phyloP scores from a whole-genome alignment of 2,113 vertebrate species.

The Neopipo cinnamomea region DNA sequence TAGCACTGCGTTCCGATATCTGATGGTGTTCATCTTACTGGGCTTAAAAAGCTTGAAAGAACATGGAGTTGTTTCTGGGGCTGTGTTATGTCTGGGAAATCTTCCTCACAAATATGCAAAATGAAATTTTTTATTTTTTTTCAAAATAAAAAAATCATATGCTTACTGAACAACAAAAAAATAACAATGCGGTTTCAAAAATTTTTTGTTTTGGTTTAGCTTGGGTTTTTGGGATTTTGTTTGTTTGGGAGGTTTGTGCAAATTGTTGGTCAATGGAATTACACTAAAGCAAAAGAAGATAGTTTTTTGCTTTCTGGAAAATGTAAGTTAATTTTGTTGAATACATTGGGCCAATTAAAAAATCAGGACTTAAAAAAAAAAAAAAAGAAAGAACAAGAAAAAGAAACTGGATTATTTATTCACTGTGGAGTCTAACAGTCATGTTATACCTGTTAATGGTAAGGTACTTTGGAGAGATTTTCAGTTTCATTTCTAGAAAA shows the following conservation, averaged over 20 bases:
- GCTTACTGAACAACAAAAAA: neutral
- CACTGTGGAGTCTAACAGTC: neutral
- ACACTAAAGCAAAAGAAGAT: neutral
- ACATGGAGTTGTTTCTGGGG: neutral
- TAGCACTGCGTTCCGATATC: neutral
- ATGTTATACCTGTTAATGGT: neutral
- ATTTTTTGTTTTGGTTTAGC: neutral
- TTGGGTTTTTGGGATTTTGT: neutral
- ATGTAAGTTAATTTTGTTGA: neutral
- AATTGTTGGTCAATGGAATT: neutral
- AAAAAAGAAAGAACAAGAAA: neutral
- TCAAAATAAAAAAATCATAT: rapidly evolving
- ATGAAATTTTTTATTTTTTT: neutral
- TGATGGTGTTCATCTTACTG: neutral
- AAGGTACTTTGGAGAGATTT: neutral
- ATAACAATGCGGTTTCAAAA: neutral
- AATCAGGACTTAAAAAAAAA: neutral
- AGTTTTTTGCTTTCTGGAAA: neutral
- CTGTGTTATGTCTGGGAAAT: neutral
- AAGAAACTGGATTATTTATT: neutral
- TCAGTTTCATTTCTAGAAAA: neutral
- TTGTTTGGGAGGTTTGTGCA: neutral
- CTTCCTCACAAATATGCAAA: neutral
- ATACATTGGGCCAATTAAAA: neutral
- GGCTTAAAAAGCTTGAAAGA: neutral